These are phyloP conservation scores for Syndactyla subalaris DNA, from an alignment of 2,797 vertebrate species.

Conservation along the genomic window DNA sequence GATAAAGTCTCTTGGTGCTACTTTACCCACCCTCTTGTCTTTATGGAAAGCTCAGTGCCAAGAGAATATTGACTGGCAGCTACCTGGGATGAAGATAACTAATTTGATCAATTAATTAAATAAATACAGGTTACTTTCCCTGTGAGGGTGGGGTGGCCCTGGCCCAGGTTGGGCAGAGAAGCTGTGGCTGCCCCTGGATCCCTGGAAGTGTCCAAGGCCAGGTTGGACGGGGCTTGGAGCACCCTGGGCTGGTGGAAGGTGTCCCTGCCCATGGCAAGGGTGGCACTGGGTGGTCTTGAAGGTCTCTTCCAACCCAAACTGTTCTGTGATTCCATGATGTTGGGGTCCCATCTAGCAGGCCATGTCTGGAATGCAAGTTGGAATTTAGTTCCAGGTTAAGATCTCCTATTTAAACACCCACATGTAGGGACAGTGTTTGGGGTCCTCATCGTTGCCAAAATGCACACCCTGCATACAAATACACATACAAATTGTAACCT, in stretches of 20 bases:
- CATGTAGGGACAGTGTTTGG: no score
- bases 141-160: accelerated
- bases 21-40: not conserved
- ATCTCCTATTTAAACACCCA: not conserved
- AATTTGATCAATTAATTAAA: not conserved
- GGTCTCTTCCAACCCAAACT: not conserved
- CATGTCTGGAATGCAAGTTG: accelerated
- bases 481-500: not conserved
- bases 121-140: not conserved
- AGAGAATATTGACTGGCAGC: not conserved
- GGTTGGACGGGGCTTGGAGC: accelerated
- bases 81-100: not conserved
- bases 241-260: accelerated
- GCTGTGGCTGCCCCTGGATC: not conserved
- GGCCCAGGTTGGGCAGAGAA: not conserved
- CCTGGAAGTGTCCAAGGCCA: not conserved
- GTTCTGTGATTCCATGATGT: not conserved
- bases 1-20: not conserved
- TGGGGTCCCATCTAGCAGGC: not conserved
- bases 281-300: no score
- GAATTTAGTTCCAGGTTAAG: not conserved
- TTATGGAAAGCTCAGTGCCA: not conserved
- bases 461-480: not conserved
- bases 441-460: not conserved
- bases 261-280: not conserved